A percentile compares a stretch with the other conserved stretches of the same genome.
These are phyloP conservation scores for Dicranocentrus wangi DNA, from an alignment of 2,888 invertebrate genomes.

Conservation along the genomic window DNA sequence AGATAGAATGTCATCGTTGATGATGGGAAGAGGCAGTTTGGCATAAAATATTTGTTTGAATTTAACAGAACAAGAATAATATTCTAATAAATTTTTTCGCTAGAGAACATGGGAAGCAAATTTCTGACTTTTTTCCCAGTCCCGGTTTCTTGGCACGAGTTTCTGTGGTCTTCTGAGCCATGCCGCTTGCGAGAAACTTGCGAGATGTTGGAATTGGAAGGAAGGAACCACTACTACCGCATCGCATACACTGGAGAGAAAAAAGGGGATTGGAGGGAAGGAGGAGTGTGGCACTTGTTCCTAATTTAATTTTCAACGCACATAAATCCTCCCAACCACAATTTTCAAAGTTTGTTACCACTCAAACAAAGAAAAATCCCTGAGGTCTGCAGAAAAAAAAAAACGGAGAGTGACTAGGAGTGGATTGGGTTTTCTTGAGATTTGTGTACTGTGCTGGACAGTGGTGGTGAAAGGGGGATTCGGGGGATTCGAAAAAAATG, in stretches of 20 bases:
- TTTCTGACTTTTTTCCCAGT: conserved; percentile 16
- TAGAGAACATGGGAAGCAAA: conserved; percentile 22
- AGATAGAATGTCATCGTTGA: conserved; percentile 18
- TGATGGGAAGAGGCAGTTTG: conserved; percentile 32
- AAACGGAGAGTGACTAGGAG: no score
- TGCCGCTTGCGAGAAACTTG: not conserved
- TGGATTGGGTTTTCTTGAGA: no score
- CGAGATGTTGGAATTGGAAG: no score
- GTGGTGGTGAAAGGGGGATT: no score
- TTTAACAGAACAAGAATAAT: conserved; percentile 32
- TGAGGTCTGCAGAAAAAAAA: conserved; percentile 23
- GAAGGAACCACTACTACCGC: no score
- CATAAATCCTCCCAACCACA: conserved; percentile 52
- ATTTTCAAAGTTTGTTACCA: conserved; percentile 51
- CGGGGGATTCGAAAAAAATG: no score
- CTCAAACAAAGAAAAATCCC: conserved; percentile 40
- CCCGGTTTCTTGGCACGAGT: conserved; percentile 33
- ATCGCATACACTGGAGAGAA: no score
- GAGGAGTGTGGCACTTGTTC: conserved; percentile 40
- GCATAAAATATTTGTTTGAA: conserved; percentile 45
- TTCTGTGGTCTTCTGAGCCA: conserved; percentile 11
- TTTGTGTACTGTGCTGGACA: no score
- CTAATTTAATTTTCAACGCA: conserved; percentile 55
- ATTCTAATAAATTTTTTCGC: conserved; percentile 38
- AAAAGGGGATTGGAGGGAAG: not conserved